These are phyloP conservation scores for Propsilocerus akamusi DNA, from an alignment of 1,140 invertebrate species.

Conservation along the genomic window DNA sequence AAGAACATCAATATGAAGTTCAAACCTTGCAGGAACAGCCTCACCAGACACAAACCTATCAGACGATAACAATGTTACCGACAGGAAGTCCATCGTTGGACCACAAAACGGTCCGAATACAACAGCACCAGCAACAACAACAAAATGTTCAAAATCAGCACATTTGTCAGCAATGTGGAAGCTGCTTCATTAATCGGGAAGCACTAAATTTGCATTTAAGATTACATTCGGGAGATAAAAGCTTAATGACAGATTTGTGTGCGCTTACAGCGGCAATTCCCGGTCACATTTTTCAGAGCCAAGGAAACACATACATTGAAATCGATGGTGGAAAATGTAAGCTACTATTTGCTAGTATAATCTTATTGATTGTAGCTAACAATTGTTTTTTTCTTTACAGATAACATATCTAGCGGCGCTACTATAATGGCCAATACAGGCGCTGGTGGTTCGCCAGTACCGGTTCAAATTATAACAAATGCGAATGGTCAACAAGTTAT, in stretches of 20 bases:
- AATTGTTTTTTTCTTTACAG: not conserved
- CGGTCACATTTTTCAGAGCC: conserved; percentile 29
- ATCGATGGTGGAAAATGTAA: conserved; percentile 3
- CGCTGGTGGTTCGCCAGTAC: conserved; percentile 19
- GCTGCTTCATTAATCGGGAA: conserved; percentile 46
- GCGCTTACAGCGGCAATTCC: conserved; percentile 55
- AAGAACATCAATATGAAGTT: conserved; percentile 16
- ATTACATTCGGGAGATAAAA: conserved; percentile 64
- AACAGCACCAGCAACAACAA: conserved; percentile 3
- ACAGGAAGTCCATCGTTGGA: not conserved
- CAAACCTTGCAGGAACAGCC: conserved; percentile 18
- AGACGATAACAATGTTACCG: not conserved
- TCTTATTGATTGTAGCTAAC: not conserved
- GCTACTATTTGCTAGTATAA: not conserved
- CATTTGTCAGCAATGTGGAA: conserved; percentile 37
- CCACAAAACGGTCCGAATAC: not conserved
- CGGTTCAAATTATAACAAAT: conserved; percentile 22
- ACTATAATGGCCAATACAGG: conserved; percentile 16
- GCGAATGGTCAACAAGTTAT: conserved; percentile 23
- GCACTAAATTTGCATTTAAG: conserved; percentile 59
- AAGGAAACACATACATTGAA: not conserved
- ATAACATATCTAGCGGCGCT: conserved; percentile 12
- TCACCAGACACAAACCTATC: conserved; percentile 10
- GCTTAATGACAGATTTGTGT: conserved; percentile 69
- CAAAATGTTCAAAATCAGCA: conserved; percentile 4